Base-by-base conservation (phyloP, 2,888 invertebrate species). In the Eilema caniola region DNA sequence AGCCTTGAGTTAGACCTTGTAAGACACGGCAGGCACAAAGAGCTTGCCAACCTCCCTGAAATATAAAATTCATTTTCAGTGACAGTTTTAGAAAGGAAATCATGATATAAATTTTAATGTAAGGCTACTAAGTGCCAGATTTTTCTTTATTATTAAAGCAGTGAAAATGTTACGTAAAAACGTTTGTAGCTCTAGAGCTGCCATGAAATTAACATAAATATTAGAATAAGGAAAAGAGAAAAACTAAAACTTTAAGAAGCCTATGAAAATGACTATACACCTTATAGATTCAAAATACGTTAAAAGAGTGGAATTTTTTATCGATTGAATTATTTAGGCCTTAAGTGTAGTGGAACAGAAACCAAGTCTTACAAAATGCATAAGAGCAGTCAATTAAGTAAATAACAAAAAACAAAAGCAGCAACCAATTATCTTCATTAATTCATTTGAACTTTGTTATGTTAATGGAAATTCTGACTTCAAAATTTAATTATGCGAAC, bases 1-100 rank as follows among this genome's bases (percentile, higher is more conserved):
- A 96, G 0, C 97, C 97, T 91, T 98, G 97, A 0, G 96, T 93
- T 8, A 98, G 91, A 0, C 98, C 98, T 88, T 98, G 97, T 0
- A 97, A 77, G 0, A 97, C 96, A 61, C 98, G 96, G 71, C 97
- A 96, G 0, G 92, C 95, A 82, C 97, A 97, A 0, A 98, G 94
- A 3, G 96, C 93, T 68, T 95, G 89, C 95, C 97, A 97, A 20
- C 96, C 97, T 3, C 96, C 96, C 84, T 95, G 86, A 66, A 70
- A 70, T 10, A 66, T 11, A 59, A 2, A 95, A 89, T 25, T 23
- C 10, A 28, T 60, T 25, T 5, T 60, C 12, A 25, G 25, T 57
- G n/a, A 41, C n/a, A 66, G 10, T 20, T 60, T 24, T 16, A 16
- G 14, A 41, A 47, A 14, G 57, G 24, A 57, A 12, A 24, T 41